Percentiles rank a stretch among this genome's conserved stretches.
These are phyloP conservation scores for Hirundo rustica DNA, from an alignment of 2,797 vertebrate genomes.

Conservation along the genomic window DNA sequence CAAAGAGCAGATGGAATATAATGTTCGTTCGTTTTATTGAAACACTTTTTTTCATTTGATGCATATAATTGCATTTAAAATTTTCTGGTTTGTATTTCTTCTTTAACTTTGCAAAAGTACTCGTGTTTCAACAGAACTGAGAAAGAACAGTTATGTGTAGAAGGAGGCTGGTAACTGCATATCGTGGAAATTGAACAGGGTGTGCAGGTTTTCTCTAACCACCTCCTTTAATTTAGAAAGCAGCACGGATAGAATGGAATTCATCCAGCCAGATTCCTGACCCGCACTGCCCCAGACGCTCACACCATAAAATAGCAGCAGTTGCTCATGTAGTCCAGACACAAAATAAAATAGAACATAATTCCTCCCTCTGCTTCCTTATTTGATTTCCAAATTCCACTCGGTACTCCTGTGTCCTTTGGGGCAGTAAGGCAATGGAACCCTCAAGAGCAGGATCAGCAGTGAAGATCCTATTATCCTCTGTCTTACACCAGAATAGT, in stretches of 20 bases:
- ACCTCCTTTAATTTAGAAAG: conserved; percentile 71
- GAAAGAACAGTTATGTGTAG: background rate
- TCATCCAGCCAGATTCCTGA: conserved; percentile 34
- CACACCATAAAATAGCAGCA: conserved; percentile 32
- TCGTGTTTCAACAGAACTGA: background rate
- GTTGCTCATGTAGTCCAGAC: conserved; percentile 13
- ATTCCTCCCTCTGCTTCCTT: conserved; percentile 17
- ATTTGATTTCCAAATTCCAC: conserved; percentile 26
- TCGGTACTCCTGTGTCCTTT: background rate
- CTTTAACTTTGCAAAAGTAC: conserved; percentile 14
- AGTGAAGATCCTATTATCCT: background rate
- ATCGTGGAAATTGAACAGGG: background rate
- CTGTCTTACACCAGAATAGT: background rate
- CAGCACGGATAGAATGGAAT: conserved; percentile 11
- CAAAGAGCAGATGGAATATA: conserved; percentile 53
- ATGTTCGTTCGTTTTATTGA: conserved; percentile 4
- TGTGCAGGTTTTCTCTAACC: conserved; percentile 6
- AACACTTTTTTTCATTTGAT: background rate
- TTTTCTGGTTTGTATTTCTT: background rate
- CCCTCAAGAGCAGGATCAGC: background rate
- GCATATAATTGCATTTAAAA: background rate
- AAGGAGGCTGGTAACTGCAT: background rate
- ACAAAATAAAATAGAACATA: conserved; percentile 20
- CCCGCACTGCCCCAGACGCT: conserved; percentile 14
- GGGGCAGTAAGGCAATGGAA: background rate